Base-by-base conservation (phyloP, 1,140 invertebrate genomes). In the Drosophila repleta region DNA sequence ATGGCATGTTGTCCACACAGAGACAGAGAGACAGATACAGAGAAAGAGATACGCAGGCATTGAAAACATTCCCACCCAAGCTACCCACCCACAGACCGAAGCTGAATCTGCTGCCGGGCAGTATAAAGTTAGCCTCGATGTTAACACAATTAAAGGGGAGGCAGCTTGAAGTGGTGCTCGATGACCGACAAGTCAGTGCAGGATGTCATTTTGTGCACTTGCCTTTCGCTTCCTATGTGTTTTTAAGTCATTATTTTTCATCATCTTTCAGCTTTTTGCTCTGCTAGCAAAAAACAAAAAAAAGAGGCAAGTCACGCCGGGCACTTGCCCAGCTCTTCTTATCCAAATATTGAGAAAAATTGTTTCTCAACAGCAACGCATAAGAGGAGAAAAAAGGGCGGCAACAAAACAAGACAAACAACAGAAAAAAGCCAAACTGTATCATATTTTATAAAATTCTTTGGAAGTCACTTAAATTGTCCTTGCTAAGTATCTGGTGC, bases 121-220 rank as follows among this genome's bases (percentile, higher is more conserved):
- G 15, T 45, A 15, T 24, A 7, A 39, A 51, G 65, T 39, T 63
- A 64, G 77, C 58, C 63, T 67, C 67, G 52, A 53, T 64, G 64
- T 67, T 78, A 85, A 85, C 83, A 67, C 71, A 85, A 85, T 85
- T 85, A 85, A 81, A 73, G 58, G 69, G 69, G 46, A 58, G 51
- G 45, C 49, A 15, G 13, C 51, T 37, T 7, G 49, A 39, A 60
- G 62, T 45, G 71, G 26, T 63, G 62, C 72, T 61, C 52, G 64
- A 80, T 71, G 67, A 85, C 64, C 69, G 62, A 58, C 51, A 72
- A 76, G 55, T 77, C 62, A 62, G 58, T 76, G 84, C 82, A 62
- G 70, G 65, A 81, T 82, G 82, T 82, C 81, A 82, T 78, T 78
- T 66, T 69, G 48, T 72, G 81, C 77, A 81, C 78, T 85, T 65